Evolutionary conservation across 2,888 invertebrate genomes (phyloP).

Genomic region (Lapara coniferarum): DNA sequence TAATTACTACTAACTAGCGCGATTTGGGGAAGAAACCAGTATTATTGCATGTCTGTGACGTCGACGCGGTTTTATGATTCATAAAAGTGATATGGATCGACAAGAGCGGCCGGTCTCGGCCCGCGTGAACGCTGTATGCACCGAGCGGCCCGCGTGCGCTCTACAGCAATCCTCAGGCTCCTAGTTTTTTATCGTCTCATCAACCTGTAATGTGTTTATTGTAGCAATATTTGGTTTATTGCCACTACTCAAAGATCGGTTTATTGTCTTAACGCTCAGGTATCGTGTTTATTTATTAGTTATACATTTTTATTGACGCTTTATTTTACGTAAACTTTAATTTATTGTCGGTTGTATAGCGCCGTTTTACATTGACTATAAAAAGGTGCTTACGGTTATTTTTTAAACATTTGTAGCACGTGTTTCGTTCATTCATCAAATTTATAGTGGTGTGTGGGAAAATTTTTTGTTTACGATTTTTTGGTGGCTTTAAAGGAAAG

Average conservation of each 20-base stretch:
- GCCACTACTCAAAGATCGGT: conserved; percentile 78
- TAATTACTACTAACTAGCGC: conserved; percentile 75
- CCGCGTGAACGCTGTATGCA: conserved; percentile 49
- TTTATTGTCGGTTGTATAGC: conserved; percentile 81
- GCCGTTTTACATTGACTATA: conserved; percentile 83
- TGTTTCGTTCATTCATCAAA: conserved; percentile 83
- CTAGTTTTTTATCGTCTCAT: conserved; percentile 74
- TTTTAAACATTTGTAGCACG: conserved; percentile 83
- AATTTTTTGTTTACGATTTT: conserved; percentile 72
- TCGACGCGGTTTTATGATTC: conserved; percentile 74
- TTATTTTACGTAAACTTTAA: conserved; percentile 83
- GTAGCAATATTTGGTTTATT: conserved; percentile 82
- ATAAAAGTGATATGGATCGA: conserved; percentile 79
- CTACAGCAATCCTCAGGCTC: conserved; percentile 44
- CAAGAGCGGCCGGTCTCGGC: conserved; percentile 40
- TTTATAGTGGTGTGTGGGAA: conserved; percentile 81
- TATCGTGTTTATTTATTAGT: conserved; percentile 84
- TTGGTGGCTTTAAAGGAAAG: conserved; percentile 50
- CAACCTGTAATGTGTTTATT: conserved; percentile 81
- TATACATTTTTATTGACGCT: conserved; percentile 83
- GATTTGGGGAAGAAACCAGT: conserved; percentile 77
- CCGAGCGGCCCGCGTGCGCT: conserved; percentile 35
- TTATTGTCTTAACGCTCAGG: conserved; percentile 82
- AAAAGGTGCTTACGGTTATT: conserved; percentile 80
- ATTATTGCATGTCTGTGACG: conserved; percentile 75